Evolutionary conservation across 1,140 invertebrate genomes (phyloP).

Genomic region (Zophobas atratus): DNA sequence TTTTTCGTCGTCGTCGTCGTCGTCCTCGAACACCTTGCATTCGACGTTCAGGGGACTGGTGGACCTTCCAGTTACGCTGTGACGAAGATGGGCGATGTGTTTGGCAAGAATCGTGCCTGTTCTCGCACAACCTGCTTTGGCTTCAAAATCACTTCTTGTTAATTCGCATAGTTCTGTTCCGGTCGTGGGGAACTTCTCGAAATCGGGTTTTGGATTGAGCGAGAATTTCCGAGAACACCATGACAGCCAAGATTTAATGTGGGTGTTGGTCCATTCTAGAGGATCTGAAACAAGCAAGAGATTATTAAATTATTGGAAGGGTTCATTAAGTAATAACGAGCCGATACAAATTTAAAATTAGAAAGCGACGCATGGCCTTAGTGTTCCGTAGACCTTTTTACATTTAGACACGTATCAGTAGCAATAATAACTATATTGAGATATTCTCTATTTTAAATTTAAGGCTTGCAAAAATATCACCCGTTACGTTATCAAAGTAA

Average conservation of each 20-base stretch:
- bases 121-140: conserved; percentile 66
- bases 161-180: conserved; percentile 75
- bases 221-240: conserved; percentile 77
- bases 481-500: no score
- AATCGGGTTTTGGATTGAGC: conserved; percentile 71
- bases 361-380: no score
- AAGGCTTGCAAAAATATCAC: no score
- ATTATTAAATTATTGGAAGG: conserved; percentile 11
- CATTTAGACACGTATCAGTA: no score
- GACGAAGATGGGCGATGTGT: conserved; percentile 70
- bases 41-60: conserved; percentile 69
- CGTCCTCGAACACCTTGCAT: conserved; percentile 57
- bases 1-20: conserved; percentile 57
- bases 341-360: conserved; percentile 2
- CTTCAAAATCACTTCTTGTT: conserved; percentile 69
- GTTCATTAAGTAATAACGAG: conserved; percentile 19
- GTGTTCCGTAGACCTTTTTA: no score
- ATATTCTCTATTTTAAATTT: no score
- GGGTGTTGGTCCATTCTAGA: conserved; percentile 73
- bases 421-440: no score
- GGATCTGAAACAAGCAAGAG: conserved; percentile 71
- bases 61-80: conserved; percentile 69
- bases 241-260: conserved; percentile 77
- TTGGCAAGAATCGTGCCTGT: conserved; percentile 70
- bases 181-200: conserved; percentile 72